Evolutionary conservation across 2,888 invertebrate species (phyloP).

Genomic region (Catonia carolina): DNA sequence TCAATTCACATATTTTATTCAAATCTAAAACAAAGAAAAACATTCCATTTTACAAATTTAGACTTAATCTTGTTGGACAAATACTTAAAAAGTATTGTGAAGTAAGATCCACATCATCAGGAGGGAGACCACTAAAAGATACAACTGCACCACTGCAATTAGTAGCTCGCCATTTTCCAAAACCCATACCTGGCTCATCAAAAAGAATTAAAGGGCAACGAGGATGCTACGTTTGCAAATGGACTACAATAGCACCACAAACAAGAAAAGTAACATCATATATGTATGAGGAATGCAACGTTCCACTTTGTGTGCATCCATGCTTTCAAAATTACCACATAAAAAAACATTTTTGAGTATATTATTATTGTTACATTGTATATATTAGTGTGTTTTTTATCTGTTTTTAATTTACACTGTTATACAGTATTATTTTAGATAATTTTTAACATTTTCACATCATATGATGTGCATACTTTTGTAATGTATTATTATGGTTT

Average conservation of each 20-base stretch:
- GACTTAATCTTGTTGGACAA: background rate
- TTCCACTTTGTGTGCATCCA: background rate
- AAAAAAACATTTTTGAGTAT: too few relatives aligned
- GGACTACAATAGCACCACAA: background rate
- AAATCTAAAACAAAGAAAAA: background rate
- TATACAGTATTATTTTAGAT: too few relatives aligned
- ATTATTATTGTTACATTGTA: too few relatives aligned
- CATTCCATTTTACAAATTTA: background rate
- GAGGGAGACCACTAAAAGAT: background rate
- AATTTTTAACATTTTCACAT: too few relatives aligned
- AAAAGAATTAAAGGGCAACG: too few relatives aligned
- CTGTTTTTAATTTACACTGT: too few relatives aligned
- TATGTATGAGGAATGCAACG: constrained; percentile 1
- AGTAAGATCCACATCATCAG: background rate
- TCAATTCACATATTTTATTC: background rate
- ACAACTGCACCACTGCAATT: background rate
- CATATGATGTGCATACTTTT: too few relatives aligned
- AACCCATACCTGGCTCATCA: background rate
- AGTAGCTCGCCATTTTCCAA: constrained; percentile 3
- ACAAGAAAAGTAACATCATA: background rate
- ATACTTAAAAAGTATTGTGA: constrained; percentile 5
- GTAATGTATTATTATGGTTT: too few relatives aligned
- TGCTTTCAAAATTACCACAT: background rate
- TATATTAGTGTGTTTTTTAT: too few relatives aligned
- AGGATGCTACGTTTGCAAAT: background rate